Evolutionary conservation across 1,140 invertebrate species (phyloP).

Genomic region (Muscidifurax raptorellus): DNA sequence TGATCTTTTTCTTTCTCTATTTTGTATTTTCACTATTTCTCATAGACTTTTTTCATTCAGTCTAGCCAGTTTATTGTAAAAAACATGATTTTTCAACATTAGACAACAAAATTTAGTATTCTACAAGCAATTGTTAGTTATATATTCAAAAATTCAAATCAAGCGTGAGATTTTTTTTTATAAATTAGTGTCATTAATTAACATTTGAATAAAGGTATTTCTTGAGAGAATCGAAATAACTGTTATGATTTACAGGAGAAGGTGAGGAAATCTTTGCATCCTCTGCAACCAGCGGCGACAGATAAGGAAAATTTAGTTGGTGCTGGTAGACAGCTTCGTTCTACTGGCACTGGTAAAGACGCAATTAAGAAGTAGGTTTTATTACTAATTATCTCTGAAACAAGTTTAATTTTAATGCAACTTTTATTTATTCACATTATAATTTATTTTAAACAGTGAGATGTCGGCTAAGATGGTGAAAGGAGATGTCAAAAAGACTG

Average conservation of each 20-base stretch:
- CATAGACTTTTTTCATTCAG: background rate
- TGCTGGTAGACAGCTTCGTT: slow-evolving; percentile 66
- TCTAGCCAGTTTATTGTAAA: slow-evolving; percentile 1
- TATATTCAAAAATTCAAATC: background rate
- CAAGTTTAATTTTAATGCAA: background rate
- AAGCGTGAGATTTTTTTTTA: background rate
- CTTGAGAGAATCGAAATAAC: background rate
- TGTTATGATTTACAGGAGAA: slow-evolving; percentile 59
- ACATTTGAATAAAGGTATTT: background rate
- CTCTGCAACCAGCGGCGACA: slow-evolving; percentile 78
- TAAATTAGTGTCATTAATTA: background rate
- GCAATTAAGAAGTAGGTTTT: slow-evolving; percentile 64
- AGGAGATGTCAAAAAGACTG: slow-evolving; percentile 50
- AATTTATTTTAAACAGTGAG: slow-evolving; percentile 55
- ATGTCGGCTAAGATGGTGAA: slow-evolving; percentile 56
- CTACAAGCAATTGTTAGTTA: background rate
- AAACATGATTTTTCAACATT: background rate
- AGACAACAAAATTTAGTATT: background rate
- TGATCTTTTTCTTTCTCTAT: background rate
- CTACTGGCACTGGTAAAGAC: slow-evolving; percentile 57
- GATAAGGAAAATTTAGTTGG: slow-evolving; percentile 82
- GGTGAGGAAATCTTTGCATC: slow-evolving; percentile 78
- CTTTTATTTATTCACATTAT: slow-evolving; percentile 4
- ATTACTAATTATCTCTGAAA: slow-evolving; percentile 19
- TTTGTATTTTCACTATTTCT: background rate